Evolutionary conservation across 2,888 invertebrate species (phyloP), one percentile per base, ranked within the genome.

Genomic region (Pristionchus fissidentatus): DNA sequence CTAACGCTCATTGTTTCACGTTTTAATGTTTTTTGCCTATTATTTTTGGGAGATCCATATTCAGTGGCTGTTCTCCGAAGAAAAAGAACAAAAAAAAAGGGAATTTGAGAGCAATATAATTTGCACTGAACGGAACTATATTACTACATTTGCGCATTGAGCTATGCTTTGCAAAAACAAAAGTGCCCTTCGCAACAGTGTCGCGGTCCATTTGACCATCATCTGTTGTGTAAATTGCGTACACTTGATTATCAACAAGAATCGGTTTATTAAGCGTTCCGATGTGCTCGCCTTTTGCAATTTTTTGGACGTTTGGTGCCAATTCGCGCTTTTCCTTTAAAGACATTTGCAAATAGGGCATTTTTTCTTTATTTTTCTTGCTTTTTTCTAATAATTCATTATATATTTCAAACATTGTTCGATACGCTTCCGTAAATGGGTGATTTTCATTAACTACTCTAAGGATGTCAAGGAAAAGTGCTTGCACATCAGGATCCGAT

Each of bases 181-280:
- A 62, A 13, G 62, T 62, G 19, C 62, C 62, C 38, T 35, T 62
- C 35, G 62, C 62, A 2, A 62, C 15, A 3, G 35, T 35, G 15
- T 62, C 62, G 7, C 29, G 29, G 5, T 62, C 62, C 15, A 62
- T 7, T 35, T 62, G 62, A 15, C 62, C 62, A 35, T 62, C 62
- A 38, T 62, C 62, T n/a, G 62, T 62, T 15, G 62, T 62, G n/a
- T 62, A 62, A 62, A 62, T 62, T 1, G 62, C 62, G 38, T 35
- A 62, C 19, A 62, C 62, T 62, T 62, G 62, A 35, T 32, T 35
- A 8, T 62, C n/a, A n/a, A n/a, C 62, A 15, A 62, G 62, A 4
- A 62, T 7, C 22, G 62, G 62, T 62, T 62, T 62, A 4, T 32
- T 62, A 2, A 35, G 32, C 1, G 62, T 62, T 10, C 62, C 62